A percentile compares a stretch with the other conserved stretches of the same genome.
phyloP scores from a whole-genome alignment of 2,113 vertebrate genomes.

The Talpa occidentalis region DNA sequence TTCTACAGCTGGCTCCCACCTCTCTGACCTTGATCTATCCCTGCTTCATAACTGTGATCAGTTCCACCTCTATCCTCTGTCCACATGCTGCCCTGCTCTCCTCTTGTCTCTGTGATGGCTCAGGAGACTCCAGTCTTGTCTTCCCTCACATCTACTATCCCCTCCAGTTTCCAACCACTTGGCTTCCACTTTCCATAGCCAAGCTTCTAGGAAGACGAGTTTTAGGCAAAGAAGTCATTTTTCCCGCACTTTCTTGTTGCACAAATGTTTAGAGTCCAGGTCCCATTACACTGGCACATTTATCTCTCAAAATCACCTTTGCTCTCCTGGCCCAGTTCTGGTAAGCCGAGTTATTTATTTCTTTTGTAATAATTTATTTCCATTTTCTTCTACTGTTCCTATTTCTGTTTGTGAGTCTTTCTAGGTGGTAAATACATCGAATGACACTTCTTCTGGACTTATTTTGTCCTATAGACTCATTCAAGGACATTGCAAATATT shows the following conservation, averaged over 20 bases:
- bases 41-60: background rate
- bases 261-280: background rate
- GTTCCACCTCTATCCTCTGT: background rate
- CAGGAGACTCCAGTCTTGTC: background rate
- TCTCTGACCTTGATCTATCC: background rate
- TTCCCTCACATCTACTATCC: background rate
- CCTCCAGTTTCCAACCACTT: background rate
- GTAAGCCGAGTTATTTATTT: background rate
- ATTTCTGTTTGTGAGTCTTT: background rate
- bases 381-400: background rate
- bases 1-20: background rate
- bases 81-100: background rate
- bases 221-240: background rate
- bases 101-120: background rate
- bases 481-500: background rate
- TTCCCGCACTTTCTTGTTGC: background rate
- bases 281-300: background rate
- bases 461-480: background rate
- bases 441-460: background rate
- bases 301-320: background rate
- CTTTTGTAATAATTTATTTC: background rate
- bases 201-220: background rate
- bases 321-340: background rate
- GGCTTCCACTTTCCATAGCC: background rate
- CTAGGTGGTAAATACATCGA: background rate